Evolutionary conservation across 2,797 vertebrate genomes (phyloP).

Genomic region (Pipistrellus kuhlii): DNA sequence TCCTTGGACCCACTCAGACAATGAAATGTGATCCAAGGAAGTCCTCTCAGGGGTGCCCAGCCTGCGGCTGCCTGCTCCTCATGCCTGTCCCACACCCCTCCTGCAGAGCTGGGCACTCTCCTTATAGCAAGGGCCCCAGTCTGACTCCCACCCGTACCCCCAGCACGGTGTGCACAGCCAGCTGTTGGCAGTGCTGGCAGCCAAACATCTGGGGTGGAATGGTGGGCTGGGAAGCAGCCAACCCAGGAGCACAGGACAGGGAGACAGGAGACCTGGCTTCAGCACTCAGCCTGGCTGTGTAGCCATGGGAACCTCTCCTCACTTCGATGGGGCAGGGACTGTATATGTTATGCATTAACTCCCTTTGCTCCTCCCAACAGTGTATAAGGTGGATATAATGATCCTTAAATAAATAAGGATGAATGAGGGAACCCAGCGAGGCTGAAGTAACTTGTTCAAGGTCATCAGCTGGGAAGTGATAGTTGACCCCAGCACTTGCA

Average conservation of each 20-base stretch:
- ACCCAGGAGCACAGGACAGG: neutral
- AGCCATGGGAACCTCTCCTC: neutral
- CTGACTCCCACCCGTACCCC: neutral
- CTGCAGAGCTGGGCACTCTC: neutral
- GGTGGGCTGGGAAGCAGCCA: neutral
- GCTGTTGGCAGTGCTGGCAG: neutral
- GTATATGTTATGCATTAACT: neutral
- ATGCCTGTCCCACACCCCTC: neutral
- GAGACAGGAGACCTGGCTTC: neutral
- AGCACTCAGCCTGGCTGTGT: neutral
- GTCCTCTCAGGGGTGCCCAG: neutral
- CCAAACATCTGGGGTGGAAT: accelerated
- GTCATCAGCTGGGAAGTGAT: neutral
- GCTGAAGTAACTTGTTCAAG: neutral
- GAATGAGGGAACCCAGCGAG: neutral
- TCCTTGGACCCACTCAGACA: neutral
- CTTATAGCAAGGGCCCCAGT: neutral
- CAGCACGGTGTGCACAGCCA: neutral
- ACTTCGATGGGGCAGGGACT: neutral
- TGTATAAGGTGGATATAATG: neutral
- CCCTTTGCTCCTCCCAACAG: neutral
- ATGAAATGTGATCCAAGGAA: conserved; percentile 24
- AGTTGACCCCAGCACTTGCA: neutral
- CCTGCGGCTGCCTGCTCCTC: neutral
- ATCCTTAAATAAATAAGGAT: neutral